These are phyloP conservation scores for Hylyphantes graminicola DNA, from an alignment of 1,140 invertebrate genomes.

Conservation along the genomic window DNA sequence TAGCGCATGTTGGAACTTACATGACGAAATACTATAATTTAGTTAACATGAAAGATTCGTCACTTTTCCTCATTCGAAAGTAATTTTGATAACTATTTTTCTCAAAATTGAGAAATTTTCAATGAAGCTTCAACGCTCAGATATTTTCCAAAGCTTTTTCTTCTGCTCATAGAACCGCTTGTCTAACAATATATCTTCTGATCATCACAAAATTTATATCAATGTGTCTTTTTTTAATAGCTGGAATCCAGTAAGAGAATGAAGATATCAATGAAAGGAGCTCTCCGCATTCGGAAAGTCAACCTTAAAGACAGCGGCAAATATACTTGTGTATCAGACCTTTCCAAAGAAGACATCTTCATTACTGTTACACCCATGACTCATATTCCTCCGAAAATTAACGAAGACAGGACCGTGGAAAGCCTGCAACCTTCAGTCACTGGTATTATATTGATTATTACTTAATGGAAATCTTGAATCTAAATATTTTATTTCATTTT, in stretches of 20 bases:
- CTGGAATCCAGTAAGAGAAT: slow-evolving; percentile 69
- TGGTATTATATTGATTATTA: background rate
- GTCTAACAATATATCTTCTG: too few relatives aligned
- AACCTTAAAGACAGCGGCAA: slow-evolving; percentile 80
- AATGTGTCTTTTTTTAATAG: background rate
- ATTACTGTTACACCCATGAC: slow-evolving; percentile 63
- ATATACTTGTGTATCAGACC: slow-evolving; percentile 78
- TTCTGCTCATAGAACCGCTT: too few relatives aligned
- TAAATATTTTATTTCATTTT: too few relatives aligned
- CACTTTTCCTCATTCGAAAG: too few relatives aligned
- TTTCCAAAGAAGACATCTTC: slow-evolving; percentile 64
- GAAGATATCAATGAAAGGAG: slow-evolving; percentile 87
- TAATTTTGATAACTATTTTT: too few relatives aligned
- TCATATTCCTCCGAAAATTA: slow-evolving; percentile 1
- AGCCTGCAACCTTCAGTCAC: background rate
- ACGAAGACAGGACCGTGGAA: slow-evolving; percentile 61
- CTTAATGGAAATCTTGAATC: too few relatives aligned
- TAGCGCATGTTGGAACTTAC: too few relatives aligned
- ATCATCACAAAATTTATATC: background rate
- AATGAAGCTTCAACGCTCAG: too few relatives aligned
- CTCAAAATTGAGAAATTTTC: too few relatives aligned
- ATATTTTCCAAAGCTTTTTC: too few relatives aligned
- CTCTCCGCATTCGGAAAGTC: slow-evolving; percentile 82
- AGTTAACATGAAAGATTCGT: too few relatives aligned
- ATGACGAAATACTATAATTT: too few relatives aligned